phyloP scores from a whole-genome alignment of 2,888 invertebrate species.

The Tachina grossa region DNA sequence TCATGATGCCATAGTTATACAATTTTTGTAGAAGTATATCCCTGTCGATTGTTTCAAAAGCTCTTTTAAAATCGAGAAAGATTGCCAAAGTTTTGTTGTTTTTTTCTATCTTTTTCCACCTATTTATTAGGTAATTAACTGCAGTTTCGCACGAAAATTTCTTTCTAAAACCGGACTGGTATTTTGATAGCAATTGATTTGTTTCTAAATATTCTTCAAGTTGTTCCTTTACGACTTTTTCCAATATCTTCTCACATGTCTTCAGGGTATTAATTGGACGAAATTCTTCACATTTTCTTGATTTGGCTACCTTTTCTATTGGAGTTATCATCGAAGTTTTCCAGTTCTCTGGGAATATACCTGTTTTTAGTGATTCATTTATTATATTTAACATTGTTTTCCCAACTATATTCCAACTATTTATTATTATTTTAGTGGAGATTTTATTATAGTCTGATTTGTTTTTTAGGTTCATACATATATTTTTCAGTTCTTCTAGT shows the following conservation, averaged over 20 bases:
- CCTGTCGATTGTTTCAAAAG: neutral
- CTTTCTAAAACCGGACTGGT: neutral
- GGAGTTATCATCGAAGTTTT: too few relatives aligned
- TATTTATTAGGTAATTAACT: neutral
- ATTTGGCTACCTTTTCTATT: neutral
- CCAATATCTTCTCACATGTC: neutral
- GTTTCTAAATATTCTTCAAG: neutral
- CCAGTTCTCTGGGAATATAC: neutral
- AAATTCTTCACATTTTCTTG: neutral
- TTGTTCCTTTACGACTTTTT: neutral
- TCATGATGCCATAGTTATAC: neutral
- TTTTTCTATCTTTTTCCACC: neutral
- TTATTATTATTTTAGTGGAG: neutral
- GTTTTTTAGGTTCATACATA: too few relatives aligned
- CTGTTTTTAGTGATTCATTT: neutral
- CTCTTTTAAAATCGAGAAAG: neutral
- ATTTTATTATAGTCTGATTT: neutral
- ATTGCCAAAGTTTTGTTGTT: neutral
- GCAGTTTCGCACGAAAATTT: neutral
- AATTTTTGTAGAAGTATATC: neutral
- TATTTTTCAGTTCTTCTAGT: too few relatives aligned
- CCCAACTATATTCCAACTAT: neutral
- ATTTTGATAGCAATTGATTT: neutral
- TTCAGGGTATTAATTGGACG: neutral
- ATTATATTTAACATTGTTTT: neutral